A percentile compares a stretch with the other conserved stretches of the same genome.
Evolutionary conservation across 2,888 invertebrate genomes (phyloP).

Genomic region (Chaetoderma sp.): DNA sequence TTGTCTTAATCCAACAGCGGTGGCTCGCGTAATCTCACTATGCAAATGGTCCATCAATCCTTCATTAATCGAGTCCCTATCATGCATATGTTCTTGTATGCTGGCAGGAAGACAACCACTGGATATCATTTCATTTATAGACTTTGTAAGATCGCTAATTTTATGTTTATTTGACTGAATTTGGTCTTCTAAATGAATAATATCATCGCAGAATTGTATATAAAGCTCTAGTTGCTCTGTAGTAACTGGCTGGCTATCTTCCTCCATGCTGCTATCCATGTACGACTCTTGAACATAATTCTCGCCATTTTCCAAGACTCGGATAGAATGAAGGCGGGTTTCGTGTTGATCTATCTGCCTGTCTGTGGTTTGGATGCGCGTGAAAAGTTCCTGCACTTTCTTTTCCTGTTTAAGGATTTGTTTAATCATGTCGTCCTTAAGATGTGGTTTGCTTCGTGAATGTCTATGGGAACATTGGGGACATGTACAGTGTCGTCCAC

Average conservation of each 20-base stretch:
- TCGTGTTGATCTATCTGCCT: slow-evolving; percentile 79
- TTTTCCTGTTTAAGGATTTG: slow-evolving; percentile 76
- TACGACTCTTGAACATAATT: slow-evolving; percentile 57
- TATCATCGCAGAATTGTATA: slow-evolving; percentile 80
- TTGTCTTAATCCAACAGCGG: no score
- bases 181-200: slow-evolving; percentile 80
- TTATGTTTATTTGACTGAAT: slow-evolving; percentile 81
- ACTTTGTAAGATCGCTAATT: slow-evolving; percentile 75
- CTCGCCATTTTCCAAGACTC: slow-evolving; percentile 47
- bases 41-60: no score
- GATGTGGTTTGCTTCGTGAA: slow-evolving; percentile 35
- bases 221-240: slow-evolving; percentile 75
- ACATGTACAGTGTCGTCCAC: not conserved
- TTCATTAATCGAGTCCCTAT: no score
- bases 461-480: not conserved
- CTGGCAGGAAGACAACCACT: not conserved
- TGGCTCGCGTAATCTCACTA: no score
- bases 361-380: slow-evolving; percentile 77
- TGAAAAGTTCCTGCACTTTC: slow-evolving; percentile 72
- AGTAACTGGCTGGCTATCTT: slow-evolving; percentile 74
- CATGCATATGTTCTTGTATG: slow-evolving; percentile 4
- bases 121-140: not conserved
- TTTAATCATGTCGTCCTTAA: slow-evolving; percentile 66
- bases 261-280: slow-evolving; percentile 61
- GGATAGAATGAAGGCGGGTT: slow-evolving; percentile 40